Evolutionary conservation across 2,797 vertebrate species (phyloP).

Genomic region (Tiaroga cobitis): DNA sequence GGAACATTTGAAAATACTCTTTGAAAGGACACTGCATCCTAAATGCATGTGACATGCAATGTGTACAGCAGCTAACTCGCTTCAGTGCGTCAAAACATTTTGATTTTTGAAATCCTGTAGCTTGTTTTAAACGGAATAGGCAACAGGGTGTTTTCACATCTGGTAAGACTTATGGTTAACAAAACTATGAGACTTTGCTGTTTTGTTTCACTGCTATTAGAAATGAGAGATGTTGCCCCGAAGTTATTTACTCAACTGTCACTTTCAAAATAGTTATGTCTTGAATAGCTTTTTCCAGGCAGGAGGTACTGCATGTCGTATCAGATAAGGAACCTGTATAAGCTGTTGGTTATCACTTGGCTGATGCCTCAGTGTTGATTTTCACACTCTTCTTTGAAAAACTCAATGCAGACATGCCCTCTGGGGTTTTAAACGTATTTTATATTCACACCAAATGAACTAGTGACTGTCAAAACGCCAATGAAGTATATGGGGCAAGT

Average conservation of each 20-base stretch:
- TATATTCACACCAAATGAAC: background rate
- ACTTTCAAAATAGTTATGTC: constrained; percentile 30
- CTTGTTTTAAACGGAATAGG: constrained; percentile 12
- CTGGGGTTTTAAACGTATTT: background rate
- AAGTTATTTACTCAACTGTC: constrained; percentile 44
- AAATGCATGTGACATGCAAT: background rate
- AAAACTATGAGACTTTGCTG: constrained; percentile 27
- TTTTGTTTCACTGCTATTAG: constrained; percentile 27
- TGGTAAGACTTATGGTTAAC: constrained; percentile 39
- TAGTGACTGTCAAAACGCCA: background rate
- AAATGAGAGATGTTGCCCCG: constrained; percentile 36
- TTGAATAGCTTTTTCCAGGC: background rate
- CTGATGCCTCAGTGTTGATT: constrained; percentile 20
- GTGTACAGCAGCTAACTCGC: constrained; percentile 4
- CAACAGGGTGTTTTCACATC: constrained; percentile 42
- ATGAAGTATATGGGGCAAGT: background rate
- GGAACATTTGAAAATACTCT: background rate
- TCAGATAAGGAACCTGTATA: constrained; percentile 27
- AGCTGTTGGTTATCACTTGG: background rate
- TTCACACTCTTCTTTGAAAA: background rate
- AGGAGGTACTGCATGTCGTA: background rate
- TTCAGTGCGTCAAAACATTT: background rate
- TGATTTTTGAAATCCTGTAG: constrained; percentile 1
- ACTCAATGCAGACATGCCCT: background rate
- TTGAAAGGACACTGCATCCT: background rate